Base-by-base conservation (phyloP, 2,888 invertebrate species). In the Heteromyza rotundicornis region DNA sequence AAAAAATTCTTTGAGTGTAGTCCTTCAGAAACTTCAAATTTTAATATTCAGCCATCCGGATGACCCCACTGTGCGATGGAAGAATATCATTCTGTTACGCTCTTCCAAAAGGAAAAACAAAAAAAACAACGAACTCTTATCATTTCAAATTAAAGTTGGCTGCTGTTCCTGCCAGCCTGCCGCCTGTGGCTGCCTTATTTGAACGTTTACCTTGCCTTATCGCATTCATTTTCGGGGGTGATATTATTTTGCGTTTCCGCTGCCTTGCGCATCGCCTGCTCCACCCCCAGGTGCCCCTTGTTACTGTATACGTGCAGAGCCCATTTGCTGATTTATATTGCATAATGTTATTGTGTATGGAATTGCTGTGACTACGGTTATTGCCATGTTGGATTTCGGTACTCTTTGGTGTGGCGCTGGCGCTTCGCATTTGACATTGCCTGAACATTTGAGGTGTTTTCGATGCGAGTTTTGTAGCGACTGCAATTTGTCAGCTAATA, bases 251-350 rank as follows among this genome's bases (percentile, higher is more conserved):
- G 27, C 10, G 5, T 5, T 27, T 27, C 27, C 7, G 27, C 10
- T 27, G 27, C 27, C 27, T 27, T 27, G 27, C 10, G 27, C 32
- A n/a, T 12, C 27, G 52, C 27, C 27, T 52, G 50, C 20, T n/a
- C 2, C n/a, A n/a, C n/a, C 53, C 5, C 3, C 3, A 3, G 3
- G 17, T 1, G 52, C 36, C 16, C 36, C 52, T 23, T 52, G 27
- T n/a, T n/a, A n/a, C n/a, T n/a, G n/a, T 61, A 65, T 65, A 64
- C 47, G 57, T 44, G 44, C 49, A 36, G 65, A 70, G 68, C 65
- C 68, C 72, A 75, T 80, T 79, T 76, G 72, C 74, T 79, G 80
- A 79, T 80, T 78, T 78, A 75, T 78, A 77, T 79, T 74, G 73
- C 75, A 74, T 72, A 77, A 76, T 73, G 77, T 78, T 75, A 74